These are phyloP conservation scores for Diacarnus erythraeanus DNA, from an alignment of 37 sponge, comb jelly and placozoan species.

Conservation along the genomic window DNA sequence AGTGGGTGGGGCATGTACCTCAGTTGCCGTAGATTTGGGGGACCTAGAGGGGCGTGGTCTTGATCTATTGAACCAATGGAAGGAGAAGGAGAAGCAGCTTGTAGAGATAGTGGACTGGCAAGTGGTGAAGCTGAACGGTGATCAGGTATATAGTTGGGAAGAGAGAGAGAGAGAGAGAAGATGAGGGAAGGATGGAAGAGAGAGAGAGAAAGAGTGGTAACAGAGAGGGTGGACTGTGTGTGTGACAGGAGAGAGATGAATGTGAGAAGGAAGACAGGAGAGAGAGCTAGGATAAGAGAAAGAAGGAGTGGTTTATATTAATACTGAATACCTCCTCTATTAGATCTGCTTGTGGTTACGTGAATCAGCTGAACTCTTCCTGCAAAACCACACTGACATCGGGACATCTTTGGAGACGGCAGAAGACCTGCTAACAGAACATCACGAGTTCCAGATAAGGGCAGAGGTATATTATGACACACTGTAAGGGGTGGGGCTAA, in stretches of 20 bases:
- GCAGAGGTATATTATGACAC: too few species aligned
- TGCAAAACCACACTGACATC: slow-evolving; percentile 27
- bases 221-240: too few species aligned
- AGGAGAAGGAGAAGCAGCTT: slow-evolving; percentile 22
- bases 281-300: too few species aligned
- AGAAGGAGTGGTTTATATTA: too few species aligned
- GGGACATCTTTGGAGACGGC: slow-evolving; percentile 61
- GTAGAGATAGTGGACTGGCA: slow-evolving; percentile 43
- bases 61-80: slow-evolving; percentile 19
- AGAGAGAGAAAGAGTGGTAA: too few species aligned
- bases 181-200: too few species aligned
- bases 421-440: slow-evolving; percentile 53
- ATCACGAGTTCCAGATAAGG: slow-evolving; percentile 30
- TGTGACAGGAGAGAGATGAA: too few species aligned
- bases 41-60: slow-evolving; percentile 42
- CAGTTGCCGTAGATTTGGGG: slow-evolving; percentile 38
- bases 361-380: slow-evolving; percentile 35
- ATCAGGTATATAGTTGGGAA: slow-evolving; percentile 37
- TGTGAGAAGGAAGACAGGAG: too few species aligned
- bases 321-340: too few species aligned
- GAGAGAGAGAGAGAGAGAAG: not conserved
- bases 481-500: too few species aligned
- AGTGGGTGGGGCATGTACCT: slow-evolving; percentile 34
- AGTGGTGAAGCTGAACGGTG: slow-evolving; percentile 13
- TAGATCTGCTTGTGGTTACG: slow-evolving; percentile 37